Conservation (phyloP, 2,797 vertebrate genomes). For the Urophycis tenuis region DNA sequence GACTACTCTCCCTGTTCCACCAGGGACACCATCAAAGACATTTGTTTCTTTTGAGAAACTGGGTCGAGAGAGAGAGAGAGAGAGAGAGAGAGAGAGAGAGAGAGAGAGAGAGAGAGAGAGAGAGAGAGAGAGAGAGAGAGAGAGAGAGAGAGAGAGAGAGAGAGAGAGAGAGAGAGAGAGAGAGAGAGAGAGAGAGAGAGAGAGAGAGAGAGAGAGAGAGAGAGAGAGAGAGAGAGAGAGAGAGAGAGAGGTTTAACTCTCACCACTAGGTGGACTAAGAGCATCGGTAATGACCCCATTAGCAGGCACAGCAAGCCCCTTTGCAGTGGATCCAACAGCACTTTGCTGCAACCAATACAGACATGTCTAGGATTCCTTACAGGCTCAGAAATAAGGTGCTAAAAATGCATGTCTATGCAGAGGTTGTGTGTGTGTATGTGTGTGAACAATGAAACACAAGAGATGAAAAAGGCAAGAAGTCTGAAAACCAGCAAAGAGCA, state of each 20-base stretch:
- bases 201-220: no score
- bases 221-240: slow-evolving; percentile 1
- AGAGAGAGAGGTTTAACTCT: slow-evolving; percentile 12
- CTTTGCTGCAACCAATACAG: slow-evolving; percentile 7
- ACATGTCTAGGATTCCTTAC: background rate
- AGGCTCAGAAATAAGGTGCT: background rate
- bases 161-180: no score
- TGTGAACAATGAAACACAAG: no score
- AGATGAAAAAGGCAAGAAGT: no score
- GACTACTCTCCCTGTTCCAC: background rate
- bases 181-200: no score
- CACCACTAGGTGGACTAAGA: slow-evolving; percentile 66
- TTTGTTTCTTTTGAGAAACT: background rate
- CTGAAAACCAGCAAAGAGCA: no score
- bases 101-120: no score
- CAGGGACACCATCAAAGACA: background rate
- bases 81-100: no score
- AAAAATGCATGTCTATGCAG: background rate
- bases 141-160: no score
- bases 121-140: no score
- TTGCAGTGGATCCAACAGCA: slow-evolving; percentile 15
- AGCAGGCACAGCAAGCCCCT: background rate
- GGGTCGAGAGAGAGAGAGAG: background rate
- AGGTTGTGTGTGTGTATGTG: no score
- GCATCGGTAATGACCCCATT: slow-evolving; percentile 48